A percentile compares a stretch with the other conserved stretches of the same genome.
These are phyloP conservation scores for Psephotus haematonotus DNA, from an alignment of 2,113 vertebrate genomes.

Conservation along the genomic window DNA sequence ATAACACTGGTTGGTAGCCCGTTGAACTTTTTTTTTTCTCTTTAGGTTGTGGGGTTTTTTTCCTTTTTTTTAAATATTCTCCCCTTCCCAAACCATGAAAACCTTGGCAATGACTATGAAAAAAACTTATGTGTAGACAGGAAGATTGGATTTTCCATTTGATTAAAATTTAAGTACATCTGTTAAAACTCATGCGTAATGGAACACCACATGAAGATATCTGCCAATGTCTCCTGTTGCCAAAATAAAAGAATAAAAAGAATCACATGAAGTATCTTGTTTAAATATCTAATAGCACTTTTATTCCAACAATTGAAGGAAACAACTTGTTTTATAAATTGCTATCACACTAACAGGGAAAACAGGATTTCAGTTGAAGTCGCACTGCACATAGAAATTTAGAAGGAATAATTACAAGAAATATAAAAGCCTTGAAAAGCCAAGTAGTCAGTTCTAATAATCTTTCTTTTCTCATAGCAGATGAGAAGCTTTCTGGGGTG, in stretches of 20 bases:
- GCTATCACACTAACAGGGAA: not conserved
- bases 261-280: not conserved
- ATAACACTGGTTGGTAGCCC: not conserved
- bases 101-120: not conserved
- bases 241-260: not conserved
- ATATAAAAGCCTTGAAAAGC: constrained; percentile 20
- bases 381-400: not conserved
- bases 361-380: not conserved
- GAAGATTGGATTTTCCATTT: not conserved
- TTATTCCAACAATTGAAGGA: not conserved
- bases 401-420: constrained; percentile 5
- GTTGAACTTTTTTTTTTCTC: not conserved
- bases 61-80: not conserved
- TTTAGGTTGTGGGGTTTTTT: not conserved
- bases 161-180: not conserved
- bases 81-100: not conserved
- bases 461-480: not conserved
- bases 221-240: not conserved
- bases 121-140: not conserved
- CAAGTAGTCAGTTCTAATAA: not conserved
- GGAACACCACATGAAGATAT: not conserved
- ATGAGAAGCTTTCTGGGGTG: constrained; percentile 2
- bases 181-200: not conserved
- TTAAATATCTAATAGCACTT: not conserved
- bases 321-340: not conserved